phyloP scores from a whole-genome alignment of 2,888 invertebrate species.

The Hypsopygia costalis region DNA sequence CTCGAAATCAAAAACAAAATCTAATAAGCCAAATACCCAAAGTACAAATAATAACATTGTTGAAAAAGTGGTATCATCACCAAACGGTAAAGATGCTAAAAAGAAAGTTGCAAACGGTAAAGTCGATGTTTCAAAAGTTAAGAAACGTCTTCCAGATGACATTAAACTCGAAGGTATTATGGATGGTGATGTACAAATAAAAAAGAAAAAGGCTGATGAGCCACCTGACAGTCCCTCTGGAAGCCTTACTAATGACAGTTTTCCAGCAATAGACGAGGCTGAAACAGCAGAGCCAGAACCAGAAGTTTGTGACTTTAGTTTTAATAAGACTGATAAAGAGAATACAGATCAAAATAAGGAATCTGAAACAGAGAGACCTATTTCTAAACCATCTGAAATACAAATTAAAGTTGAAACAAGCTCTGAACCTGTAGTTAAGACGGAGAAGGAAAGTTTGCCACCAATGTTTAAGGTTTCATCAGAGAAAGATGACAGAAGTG shows the following conservation, averaged over 20 bases:
- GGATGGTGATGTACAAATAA: slow-evolving; percentile 81
- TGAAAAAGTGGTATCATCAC: slow-evolving; percentile 63
- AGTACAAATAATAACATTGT: slow-evolving; percentile 64
- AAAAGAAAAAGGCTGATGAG: slow-evolving; percentile 73
- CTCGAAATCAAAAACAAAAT: slow-evolving; percentile 56
- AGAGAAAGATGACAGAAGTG: slow-evolving; percentile 63
- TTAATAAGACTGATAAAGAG: slow-evolving; percentile 68
- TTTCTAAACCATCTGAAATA: slow-evolving; percentile 51
- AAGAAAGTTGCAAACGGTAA: slow-evolving; percentile 73
- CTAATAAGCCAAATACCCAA: slow-evolving; percentile 54
- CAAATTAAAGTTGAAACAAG: slow-evolving; percentile 52
- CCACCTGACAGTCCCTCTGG: slow-evolving; percentile 89
- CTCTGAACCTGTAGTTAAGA: slow-evolving; percentile 52
- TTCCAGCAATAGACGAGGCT: slow-evolving; percentile 87
- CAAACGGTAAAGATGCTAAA: slow-evolving; percentile 61
- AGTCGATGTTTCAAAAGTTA: slow-evolving; percentile 78
- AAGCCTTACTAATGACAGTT: slow-evolving; percentile 92
- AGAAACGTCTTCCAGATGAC: slow-evolving; percentile 79
- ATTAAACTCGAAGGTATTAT: slow-evolving; percentile 80
- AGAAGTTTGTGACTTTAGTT: slow-evolving; percentile 73
- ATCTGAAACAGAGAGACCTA: slow-evolving; percentile 43
- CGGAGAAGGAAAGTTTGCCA: slow-evolving; percentile 59
- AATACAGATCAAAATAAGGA: slow-evolving; percentile 60
- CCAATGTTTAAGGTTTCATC: slow-evolving; percentile 46
- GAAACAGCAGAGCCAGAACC: slow-evolving; percentile 76